A percentile compares a stretch with the other conserved stretches of the same genome.
Evolutionary conservation across 92 coral and sea anemone species (phyloP).

Genomic region (Heliopora coerulea): DNA sequence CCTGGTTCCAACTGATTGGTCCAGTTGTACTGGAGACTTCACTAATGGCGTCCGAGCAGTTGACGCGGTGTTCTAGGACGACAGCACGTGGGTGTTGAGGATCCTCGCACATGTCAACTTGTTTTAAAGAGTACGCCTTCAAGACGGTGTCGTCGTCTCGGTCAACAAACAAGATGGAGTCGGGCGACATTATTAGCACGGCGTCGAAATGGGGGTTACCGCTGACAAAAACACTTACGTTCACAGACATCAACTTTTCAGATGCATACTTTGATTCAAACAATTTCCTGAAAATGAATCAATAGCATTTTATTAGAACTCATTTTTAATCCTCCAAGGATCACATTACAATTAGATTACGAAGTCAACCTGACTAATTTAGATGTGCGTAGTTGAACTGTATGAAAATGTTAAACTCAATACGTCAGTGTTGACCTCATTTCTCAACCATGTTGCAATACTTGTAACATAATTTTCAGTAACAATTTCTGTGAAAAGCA

Average conservation of each 20-base stretch:
- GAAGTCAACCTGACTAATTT: too few species aligned
- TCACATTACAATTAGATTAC: too few species aligned
- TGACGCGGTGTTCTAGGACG: slow-evolving; percentile 1
- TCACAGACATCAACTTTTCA: slow-evolving; percentile 6
- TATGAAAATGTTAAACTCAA: too few species aligned
- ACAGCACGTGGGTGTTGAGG: slow-evolving; percentile 36
- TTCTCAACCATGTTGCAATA: too few species aligned
- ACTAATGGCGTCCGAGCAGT: slow-evolving; percentile 16
- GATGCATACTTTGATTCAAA: background rate
- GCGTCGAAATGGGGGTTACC: slow-evolving; percentile 41
- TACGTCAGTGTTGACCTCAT: too few species aligned
- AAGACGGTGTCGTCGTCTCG: slow-evolving; percentile 32
- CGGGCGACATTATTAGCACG: slow-evolving; percentile 16
- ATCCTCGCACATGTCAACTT: slow-evolving; percentile 44
- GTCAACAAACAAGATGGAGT: slow-evolving; percentile 21
- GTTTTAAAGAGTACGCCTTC: slow-evolving; percentile 33
- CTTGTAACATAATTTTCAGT: too few species aligned
- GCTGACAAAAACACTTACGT: slow-evolving; percentile 17
- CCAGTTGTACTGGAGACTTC: slow-evolving; percentile 25
- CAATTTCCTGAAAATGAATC: slow-evolving; percentile 17
- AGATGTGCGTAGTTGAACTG: too few species aligned
- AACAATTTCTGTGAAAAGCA: too few species aligned
- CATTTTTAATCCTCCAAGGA: background rate
- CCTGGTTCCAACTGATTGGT: background rate
- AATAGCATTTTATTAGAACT: background rate